A percentile compares a stretch with the other conserved stretches of the same genome.
Evolutionary conservation across 2,113 vertebrate species (phyloP).

Genomic region (Vulpes ferrilata): DNA sequence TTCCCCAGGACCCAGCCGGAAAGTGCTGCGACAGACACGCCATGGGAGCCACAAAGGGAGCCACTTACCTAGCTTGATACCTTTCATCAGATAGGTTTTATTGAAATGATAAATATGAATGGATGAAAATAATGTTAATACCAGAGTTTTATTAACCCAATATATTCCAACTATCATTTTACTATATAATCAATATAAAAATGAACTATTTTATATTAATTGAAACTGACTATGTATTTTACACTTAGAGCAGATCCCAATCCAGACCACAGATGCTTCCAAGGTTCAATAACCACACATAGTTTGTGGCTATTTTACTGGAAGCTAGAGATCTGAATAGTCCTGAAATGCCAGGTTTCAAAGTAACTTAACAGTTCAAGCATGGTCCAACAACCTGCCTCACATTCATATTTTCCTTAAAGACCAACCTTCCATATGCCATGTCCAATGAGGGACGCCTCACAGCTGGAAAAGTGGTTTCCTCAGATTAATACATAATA

Average conservation of each 20-base stretch:
- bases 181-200: neutral
- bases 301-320: neutral
- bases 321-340: neutral
- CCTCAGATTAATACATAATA: neutral
- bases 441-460: neutral
- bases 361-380: neutral
- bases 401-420: conserved; percentile 18
- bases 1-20: neutral
- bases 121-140: neutral
- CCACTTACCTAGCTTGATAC: neutral
- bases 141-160: neutral
- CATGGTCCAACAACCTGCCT: neutral
- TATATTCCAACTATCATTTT: neutral
- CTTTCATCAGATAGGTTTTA: neutral
- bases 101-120: neutral
- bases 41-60: neutral
- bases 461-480: neutral
- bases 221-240: neutral
- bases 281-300: neutral
- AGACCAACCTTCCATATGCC: neutral
- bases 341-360: neutral
- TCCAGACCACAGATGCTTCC: neutral
- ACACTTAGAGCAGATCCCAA: neutral
- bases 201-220: neutral
- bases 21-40: neutral